Base-by-base conservation (phyloP, 2,797 vertebrate species). In the Hoplostethus atlanticus region DNA sequence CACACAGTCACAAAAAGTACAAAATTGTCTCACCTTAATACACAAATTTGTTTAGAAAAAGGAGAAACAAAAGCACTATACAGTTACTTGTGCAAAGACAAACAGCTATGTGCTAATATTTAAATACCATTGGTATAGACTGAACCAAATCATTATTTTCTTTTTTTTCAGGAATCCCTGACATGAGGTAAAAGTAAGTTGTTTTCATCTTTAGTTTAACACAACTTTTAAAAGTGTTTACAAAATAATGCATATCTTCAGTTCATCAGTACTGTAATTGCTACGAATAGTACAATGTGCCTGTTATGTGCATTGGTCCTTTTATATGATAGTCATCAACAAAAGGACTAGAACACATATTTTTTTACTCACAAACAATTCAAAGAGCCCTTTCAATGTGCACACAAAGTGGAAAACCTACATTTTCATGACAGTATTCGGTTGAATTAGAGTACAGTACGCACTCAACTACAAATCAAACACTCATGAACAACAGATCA, bases 201-300 rank as follows among this genome's bases (percentile, higher is more conserved):
- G 48, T 91, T 92, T 93, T 93, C 76, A 92, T 93, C 92, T 94
- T 93, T 91, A 93, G 91, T 92, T 92, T 83, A 91, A 94, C 91
- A 90, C 85, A 91, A 93, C 87, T 90, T 92, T 89, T 87, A 81
- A 91, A 92, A 92, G 87, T 89, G 77, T 93, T 94, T 93, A 92
- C 89, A 95, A 95, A 95, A 95, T 90, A 93, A 96, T 96, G 95
- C 94, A 95, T 95, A 95, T 95, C 91, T 94, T 93, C 90, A 91
- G 92, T 92, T 92, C 92, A 91, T 93, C 91, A 93, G 91, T 91
- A 93, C 91, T 94, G 90, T 92, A 94, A 90, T 94, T 95, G 95
- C 94, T 96, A 95, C 95, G 87, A 94, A 95, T 93, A 94, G 91
- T 92, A 94, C 93, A 93, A 94, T 95, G 92, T 95, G 93, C 93